Percentiles rank a stretch among this genome's conserved stretches.
Evolutionary conservation across 2,113 vertebrate species (phyloP).

Genomic region (Panthera uncia): DNA sequence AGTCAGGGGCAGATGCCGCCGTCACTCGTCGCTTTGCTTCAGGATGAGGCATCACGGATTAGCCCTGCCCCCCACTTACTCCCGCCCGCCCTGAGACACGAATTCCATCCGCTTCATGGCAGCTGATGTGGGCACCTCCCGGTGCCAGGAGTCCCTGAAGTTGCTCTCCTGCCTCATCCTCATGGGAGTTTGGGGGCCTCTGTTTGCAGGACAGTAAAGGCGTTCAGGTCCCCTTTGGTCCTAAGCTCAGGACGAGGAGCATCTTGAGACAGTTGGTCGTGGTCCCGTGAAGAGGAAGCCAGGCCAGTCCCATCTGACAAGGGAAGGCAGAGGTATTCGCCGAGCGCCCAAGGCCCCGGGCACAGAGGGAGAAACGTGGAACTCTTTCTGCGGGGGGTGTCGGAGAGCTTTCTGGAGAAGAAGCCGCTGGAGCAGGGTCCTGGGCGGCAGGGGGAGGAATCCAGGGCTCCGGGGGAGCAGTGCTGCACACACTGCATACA

Average conservation of each 20-base stretch:
- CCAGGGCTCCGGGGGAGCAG: background rate
- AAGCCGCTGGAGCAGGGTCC: background rate
- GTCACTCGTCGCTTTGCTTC: background rate
- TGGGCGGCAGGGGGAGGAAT: background rate
- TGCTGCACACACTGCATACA: background rate
- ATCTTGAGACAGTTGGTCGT: accelerated
- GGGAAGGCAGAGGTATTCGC: background rate
- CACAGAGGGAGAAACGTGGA: background rate
- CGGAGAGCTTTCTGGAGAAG: background rate
- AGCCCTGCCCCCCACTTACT: background rate
- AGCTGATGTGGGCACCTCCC: background rate
- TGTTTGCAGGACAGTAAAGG: background rate
- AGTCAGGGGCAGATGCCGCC: background rate
- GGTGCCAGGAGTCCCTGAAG: background rate
- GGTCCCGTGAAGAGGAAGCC: background rate
- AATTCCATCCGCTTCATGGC: background rate
- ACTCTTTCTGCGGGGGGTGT: background rate
- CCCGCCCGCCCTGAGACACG: background rate
- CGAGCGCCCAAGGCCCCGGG: background rate
- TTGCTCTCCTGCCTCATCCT: background rate
- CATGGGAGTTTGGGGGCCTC: background rate
- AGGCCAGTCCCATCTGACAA: background rate
- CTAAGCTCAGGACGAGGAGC: background rate
- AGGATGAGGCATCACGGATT: background rate
- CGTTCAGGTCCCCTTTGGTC: background rate